Evolutionary conservation across 2,888 invertebrate species (phyloP).

Genomic region (Zygaena filipendulae): DNA sequence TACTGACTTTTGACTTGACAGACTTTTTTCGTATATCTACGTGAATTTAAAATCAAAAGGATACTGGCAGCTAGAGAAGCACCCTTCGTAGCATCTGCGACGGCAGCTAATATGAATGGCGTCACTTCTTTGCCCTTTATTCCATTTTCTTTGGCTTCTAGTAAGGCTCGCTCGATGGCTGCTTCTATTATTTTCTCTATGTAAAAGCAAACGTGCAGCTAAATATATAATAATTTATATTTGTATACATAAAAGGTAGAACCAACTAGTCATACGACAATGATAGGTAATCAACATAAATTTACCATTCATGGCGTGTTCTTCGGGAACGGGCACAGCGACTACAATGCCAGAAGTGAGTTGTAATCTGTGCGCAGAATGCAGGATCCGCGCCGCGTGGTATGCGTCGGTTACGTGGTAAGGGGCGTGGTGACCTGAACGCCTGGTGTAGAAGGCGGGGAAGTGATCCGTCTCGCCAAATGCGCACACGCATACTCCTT

Average conservation of each 20-base stretch:
- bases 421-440: slow-evolving; percentile 79
- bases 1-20: too few relatives aligned
- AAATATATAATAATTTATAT: too few relatives aligned
- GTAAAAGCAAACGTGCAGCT: too few relatives aligned
- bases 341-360: slow-evolving; percentile 82
- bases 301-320: slow-evolving; percentile 70
- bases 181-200: slow-evolving; percentile 69
- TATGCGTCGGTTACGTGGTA: slow-evolving; percentile 70
- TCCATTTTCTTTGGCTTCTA: slow-evolving; percentile 66
- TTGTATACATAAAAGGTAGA: too few relatives aligned
- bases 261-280: too few relatives aligned
- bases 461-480: slow-evolving; percentile 78
- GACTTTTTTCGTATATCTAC: too few relatives aligned
- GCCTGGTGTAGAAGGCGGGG: slow-evolving; percentile 92
- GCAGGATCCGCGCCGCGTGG: slow-evolving; percentile 81
- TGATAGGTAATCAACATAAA: too few relatives aligned
- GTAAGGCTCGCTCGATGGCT: slow-evolving; percentile 77
- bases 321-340: slow-evolving; percentile 89
- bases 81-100: slow-evolving; percentile 84
- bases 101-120: slow-evolving; percentile 85
- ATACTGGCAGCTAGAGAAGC: slow-evolving; percentile 88
- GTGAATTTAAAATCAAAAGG: slow-evolving; percentile 68
- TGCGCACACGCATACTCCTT: slow-evolving; percentile 90
- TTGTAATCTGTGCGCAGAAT: slow-evolving; percentile 57
- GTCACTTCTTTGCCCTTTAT: slow-evolving; percentile 91